Percentiles rank a stretch among this genome's conserved stretches.
Conservation (phyloP, 64 coral and sea anemone genomes). For the Stylophora pistillata region DNA sequence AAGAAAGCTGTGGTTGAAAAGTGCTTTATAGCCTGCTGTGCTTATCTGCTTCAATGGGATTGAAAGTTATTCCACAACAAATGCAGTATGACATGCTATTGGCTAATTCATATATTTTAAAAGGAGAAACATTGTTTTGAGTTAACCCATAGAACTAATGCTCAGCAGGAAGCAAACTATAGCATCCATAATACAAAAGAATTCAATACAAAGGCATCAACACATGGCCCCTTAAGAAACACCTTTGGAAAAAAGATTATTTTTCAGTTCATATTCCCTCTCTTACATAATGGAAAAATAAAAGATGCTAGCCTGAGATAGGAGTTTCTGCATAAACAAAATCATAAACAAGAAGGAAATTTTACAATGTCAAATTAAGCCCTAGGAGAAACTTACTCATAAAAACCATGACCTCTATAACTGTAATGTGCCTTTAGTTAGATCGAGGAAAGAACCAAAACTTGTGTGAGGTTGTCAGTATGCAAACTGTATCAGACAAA, state of each 20-base stretch:
- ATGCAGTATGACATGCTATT: background rate
- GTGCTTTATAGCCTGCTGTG: constrained; percentile 13
- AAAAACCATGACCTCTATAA: no score
- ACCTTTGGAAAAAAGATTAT: background rate
- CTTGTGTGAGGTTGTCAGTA: no score
- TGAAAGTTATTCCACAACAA: constrained; percentile 21
- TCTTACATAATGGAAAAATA: background rate
- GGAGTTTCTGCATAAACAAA: no score
- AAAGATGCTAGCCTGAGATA: background rate
- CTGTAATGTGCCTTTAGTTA: no score
- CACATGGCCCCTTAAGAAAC: background rate
- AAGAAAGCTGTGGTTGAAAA: constrained; percentile 7
- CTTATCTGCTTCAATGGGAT: background rate
- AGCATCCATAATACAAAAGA: background rate
- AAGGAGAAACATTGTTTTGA: constrained; percentile 30
- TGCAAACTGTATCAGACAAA: no score
- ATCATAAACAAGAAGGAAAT: no score
- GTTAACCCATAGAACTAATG: constrained; percentile 15
- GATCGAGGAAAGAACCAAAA: no score
- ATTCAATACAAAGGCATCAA: background rate
- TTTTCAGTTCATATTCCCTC: background rate
- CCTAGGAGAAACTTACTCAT: no score
- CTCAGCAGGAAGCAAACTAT: constrained; percentile 1
- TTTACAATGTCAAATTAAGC: no score
- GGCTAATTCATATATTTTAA: background rate